Evolutionary conservation across 2,113 vertebrate genomes (phyloP), one percentile per base, ranked within the genome.

Genomic region (Sinocyclocheilus anshuiensis): DNA sequence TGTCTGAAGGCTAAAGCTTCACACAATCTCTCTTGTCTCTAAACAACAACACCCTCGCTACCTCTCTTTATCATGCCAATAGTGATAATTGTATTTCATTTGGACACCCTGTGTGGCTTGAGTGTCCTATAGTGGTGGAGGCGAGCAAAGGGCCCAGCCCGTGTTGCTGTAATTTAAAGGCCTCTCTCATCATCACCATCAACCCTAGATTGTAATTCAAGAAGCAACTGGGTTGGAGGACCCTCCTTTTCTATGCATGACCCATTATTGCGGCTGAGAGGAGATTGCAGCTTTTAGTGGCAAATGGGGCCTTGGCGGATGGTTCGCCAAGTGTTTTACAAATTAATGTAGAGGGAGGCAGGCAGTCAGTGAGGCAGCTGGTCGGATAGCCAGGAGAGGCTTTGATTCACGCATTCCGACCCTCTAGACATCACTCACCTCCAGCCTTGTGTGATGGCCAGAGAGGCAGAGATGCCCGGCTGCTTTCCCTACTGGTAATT

Each of bases 301-400:
- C 94, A 94, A 91, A 92, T 93, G 93, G 94, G 93, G 90, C 91
- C 93, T 92, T 92, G 92, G 89, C 24, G 89, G 93, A 94, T 90
- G 93, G 92, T 91, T 95, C 89, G 92, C 94, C 94, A 95, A 93
- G 92, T 93, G 93, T 95, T 95, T 95, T 92, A 94, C 95, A 96
- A 96, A 92, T 94, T 91, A 96, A 95, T 96, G 95, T 93, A 91
- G 4, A 59, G 67, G 81, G 84, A 84, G 85, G 59, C 74, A 91
- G 92, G 50, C 80, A 91, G 92, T 91, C 90, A 94, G 91, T 89
- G 93, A 91, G 89, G 84, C 24, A 78, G 81, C 81, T 83, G 81
- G 84, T 80, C n/a, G 84, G 39, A 88, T 81, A 93, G 94, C 93
- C 92, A 94, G 90, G 92, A 89, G 86, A 94, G 92, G 92, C 92